These are phyloP conservation scores for Drosophila sturtevanti DNA, from an alignment of 1,140 invertebrate species.

Conservation along the genomic window DNA sequence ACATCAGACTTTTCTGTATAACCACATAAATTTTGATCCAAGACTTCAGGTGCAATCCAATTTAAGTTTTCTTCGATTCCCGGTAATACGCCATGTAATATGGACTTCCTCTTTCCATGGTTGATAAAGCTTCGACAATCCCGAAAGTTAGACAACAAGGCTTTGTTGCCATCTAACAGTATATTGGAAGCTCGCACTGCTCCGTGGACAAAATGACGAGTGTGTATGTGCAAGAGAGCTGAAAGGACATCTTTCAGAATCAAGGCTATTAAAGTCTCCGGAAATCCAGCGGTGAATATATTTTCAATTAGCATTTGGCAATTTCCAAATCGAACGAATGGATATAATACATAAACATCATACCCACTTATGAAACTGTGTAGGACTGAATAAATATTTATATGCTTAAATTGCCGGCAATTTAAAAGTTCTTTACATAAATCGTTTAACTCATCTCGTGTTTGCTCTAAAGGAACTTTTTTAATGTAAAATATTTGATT, in stretches of 20 bases:
- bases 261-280: slow-evolving; percentile 91
- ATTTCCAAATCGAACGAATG: slow-evolving; percentile 91
- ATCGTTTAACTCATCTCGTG: slow-evolving; percentile 85
- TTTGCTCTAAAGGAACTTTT: slow-evolving; percentile 89
- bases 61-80: slow-evolving; percentile 89
- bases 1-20: slow-evolving; percentile 95
- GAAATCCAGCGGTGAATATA: slow-evolving; percentile 90
- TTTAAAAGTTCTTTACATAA: slow-evolving; percentile 90
- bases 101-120: slow-evolving; percentile 87
- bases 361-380: slow-evolving; percentile 89
- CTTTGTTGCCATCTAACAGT: slow-evolving; percentile 83
- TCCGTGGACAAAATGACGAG: slow-evolving; percentile 93
- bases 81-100: slow-evolving; percentile 89
- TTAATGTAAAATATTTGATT: slow-evolving; percentile 89
- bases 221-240: slow-evolving; percentile 93
- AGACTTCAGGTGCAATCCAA: slow-evolving; percentile 95
- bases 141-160: slow-evolving; percentile 88
- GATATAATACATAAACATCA: slow-evolving; percentile 91
- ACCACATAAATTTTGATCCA: slow-evolving; percentile 94
- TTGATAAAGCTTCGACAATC: slow-evolving; percentile 89
- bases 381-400: slow-evolving; percentile 89
- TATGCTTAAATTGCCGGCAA: slow-evolving; percentile 90
- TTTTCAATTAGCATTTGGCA: slow-evolving; percentile 90
- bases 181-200: slow-evolving; percentile 93
- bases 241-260: slow-evolving; percentile 90